Evolutionary conservation across 2,797 vertebrate species (phyloP).

Genomic region (Perodicticus potto): DNA sequence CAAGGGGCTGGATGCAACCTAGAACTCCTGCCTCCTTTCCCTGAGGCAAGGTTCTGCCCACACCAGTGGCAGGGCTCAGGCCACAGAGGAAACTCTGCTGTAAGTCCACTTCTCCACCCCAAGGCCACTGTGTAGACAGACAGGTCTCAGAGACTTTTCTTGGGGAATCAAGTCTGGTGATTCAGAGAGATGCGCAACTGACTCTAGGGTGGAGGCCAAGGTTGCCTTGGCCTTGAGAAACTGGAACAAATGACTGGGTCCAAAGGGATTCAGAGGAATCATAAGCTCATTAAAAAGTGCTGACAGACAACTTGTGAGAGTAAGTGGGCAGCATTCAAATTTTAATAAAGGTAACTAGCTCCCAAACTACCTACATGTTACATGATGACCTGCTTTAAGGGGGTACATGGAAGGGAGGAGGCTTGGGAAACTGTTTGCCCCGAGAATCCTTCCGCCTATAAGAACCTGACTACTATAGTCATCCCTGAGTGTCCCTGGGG

Average conservation of each 20-base stretch:
- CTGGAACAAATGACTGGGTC: neutral
- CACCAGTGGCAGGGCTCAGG: neutral
- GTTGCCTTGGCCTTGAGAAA: neutral
- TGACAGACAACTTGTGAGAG: conserved; percentile 25
- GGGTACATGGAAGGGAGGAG: neutral
- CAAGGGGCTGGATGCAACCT: neutral
- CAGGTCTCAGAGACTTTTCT: neutral
- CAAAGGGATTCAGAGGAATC: neutral
- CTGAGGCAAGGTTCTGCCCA: neutral
- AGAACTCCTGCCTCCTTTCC: neutral
- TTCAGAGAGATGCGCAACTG: neutral
- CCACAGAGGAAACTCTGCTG: neutral
- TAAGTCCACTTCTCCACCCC: neutral
- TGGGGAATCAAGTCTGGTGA: neutral
- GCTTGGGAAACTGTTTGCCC: neutral
- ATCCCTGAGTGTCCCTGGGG: neutral
- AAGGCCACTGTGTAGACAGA: neutral
- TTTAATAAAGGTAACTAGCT: conserved; percentile 45
- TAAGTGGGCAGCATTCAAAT: neutral
- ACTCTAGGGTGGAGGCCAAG: neutral
- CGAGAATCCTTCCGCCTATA: neutral
- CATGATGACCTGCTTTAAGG: neutral
- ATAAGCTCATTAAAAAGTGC: neutral
- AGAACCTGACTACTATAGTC: neutral
- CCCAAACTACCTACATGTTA: neutral